phyloP scores from a whole-genome alignment of 2,113 vertebrate species.

The Siphamia tubifer region DNA sequence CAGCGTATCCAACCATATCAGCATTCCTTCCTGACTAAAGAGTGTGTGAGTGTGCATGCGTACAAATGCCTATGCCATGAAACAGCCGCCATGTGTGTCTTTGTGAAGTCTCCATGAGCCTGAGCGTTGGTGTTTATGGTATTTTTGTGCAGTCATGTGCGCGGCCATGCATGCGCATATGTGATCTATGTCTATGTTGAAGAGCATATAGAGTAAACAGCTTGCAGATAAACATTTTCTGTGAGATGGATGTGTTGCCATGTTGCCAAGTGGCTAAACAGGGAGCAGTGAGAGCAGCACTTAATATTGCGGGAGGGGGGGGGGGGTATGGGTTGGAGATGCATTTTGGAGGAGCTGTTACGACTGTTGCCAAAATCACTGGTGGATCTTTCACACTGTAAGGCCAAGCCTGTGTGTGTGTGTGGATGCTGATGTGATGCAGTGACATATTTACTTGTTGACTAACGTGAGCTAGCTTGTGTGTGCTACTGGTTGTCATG shows the following conservation, averaged over 20 bases:
- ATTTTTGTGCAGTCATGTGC: background rate
- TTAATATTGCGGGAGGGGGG: slow-evolving; percentile 31
- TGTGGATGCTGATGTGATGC: slow-evolving; percentile 1
- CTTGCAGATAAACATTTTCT: slow-evolving; percentile 61
- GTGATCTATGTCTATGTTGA: slow-evolving; percentile 6
- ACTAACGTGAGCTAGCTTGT: too few relatives aligned
- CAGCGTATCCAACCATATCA: slow-evolving; percentile 34
- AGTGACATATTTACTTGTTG: background rate
- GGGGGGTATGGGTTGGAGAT: background rate
- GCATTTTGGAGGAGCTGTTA: slow-evolving; percentile 16
- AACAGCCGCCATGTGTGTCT: too few relatives aligned
- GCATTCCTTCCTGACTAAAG: slow-evolving; percentile 37
- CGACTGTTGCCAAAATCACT: slow-evolving; percentile 25
- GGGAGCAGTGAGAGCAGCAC: slow-evolving; percentile 43
- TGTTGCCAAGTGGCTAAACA: slow-evolving; percentile 56
- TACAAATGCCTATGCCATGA: slow-evolving; percentile 16
- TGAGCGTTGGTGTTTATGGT: background rate
- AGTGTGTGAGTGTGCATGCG: background rate
- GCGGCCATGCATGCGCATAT: too few relatives aligned
- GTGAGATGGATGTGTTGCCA: slow-evolving; percentile 44
- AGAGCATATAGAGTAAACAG: slow-evolving; percentile 30
- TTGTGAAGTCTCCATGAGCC: background rate
- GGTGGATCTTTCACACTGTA: slow-evolving; percentile 26
- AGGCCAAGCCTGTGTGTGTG: slow-evolving; percentile 21
- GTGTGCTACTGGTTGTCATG: too few relatives aligned